phyloP scores from a whole-genome alignment of 2,113 vertebrate genomes.

The Nyctereutes procyonoides region DNA sequence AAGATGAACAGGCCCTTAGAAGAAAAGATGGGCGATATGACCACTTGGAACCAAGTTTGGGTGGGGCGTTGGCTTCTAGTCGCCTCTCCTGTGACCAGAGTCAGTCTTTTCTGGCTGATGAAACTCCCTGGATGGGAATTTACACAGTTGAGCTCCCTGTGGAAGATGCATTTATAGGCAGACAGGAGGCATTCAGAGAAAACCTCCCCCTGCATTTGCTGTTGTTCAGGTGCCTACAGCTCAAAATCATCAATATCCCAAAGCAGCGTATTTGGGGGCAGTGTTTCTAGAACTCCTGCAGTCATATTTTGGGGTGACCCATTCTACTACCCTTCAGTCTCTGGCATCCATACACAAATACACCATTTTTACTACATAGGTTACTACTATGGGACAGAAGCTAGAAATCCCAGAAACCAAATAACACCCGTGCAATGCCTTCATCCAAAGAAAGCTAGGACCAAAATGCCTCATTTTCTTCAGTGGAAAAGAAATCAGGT shows the following conservation, averaged over 20 bases:
- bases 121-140: background rate
- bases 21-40: background rate
- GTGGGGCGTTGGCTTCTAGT: background rate
- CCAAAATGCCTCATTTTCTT: slow-evolving; percentile 48
- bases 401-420: slow-evolving; percentile 45
- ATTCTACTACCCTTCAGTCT: background rate
- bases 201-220: background rate
- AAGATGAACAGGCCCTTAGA: background rate
- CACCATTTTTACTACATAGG: background rate
- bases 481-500: background rate
- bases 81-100: background rate
- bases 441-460: slow-evolving; percentile 12
- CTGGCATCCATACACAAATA: background rate
- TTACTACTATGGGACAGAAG: background rate
- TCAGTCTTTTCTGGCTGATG: background rate
- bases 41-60: background rate
- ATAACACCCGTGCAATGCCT: background rate
- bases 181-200: background rate
- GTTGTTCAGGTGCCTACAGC: background rate
- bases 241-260: background rate
- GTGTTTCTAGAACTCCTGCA: background rate
- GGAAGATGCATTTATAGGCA: background rate
- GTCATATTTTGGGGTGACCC: background rate
- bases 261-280: background rate
- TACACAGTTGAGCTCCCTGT: background rate